Base-by-base conservation (phyloP, 2,113 vertebrate species). In the Syngnathoides biaculeatus region DNA sequence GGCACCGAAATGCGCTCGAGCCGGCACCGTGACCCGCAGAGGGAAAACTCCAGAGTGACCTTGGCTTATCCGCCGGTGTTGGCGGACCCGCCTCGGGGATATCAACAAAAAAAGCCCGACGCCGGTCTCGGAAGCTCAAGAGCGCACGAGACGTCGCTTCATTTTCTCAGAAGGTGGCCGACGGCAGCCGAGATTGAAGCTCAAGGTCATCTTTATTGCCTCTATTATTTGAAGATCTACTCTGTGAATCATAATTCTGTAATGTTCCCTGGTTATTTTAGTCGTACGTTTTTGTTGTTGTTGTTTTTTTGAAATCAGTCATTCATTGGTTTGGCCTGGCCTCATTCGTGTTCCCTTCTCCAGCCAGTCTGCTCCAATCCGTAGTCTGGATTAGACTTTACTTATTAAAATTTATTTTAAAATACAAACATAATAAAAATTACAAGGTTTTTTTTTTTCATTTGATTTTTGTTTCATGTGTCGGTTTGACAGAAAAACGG, bases 41-140 rank as follows among this genome's bases (percentile, higher is more conserved):
- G 12, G 24, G 22, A 55, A 22, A 55, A 72, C 67, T 61, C 60
- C 38, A 43, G 61, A 35, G 45, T 77, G 73, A 85, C 82, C 77
- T 85, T 80, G 77, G 48, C 59, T 62, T 67, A 69, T 73, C 79
- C 79, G 65, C 71, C 38, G n/a, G n/a, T n/a, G 4, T 68, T 24
- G 8, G 65, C 69, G 73, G 73, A 60, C 53, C 75, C 67, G 65
- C 48, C 62, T 78, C 52, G 45, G 39, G 67, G 43, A 77, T 71
- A 80, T 79, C 71, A 69, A 70, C 65, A 55, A 50, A 63, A 55
- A 50, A 63, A 63, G 59, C 70, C 57, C 15, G 6, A 2, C 30
- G 50, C 27, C 9, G 50, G 40, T 50, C 71, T 35, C 64, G 45
- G 17, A 27, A 58, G 30, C 6, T 35, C 10, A 2, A 57, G 56